These are phyloP conservation scores for Xylota sylvarum DNA, from an alignment of 2,888 invertebrate genomes.

Conservation along the genomic window DNA sequence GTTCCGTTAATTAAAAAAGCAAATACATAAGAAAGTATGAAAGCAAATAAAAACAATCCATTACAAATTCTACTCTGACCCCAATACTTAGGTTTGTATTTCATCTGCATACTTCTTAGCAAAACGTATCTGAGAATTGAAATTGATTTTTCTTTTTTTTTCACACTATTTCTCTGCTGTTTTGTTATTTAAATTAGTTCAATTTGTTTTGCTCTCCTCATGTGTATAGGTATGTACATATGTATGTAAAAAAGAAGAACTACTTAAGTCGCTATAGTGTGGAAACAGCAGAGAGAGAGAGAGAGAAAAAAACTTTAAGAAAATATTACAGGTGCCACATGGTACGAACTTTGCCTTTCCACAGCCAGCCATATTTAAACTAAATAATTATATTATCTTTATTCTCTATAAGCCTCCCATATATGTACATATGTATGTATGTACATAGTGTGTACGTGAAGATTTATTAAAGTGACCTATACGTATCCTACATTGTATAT, in stretches of 20 bases:
- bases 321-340: not conserved
- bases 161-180: not conserved
- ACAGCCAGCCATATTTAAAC: slow-evolving; percentile 17
- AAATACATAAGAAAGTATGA: slow-evolving; percentile 20
- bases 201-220: slow-evolving; percentile 24
- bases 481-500: not conserved
- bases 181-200: slow-evolving; percentile 43
- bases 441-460: slow-evolving; percentile 21
- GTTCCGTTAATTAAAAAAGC: slow-evolving; percentile 55
- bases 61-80: slow-evolving; percentile 37
- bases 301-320: not conserved
- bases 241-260: not conserved
- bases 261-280: not conserved
- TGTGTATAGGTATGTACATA: not conserved
- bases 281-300: too few relatives aligned
- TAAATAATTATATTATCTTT: slow-evolving; percentile 28
- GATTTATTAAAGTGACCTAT: slow-evolving; percentile 57
- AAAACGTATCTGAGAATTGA: slow-evolving; percentile 29
- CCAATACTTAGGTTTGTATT: slow-evolving; percentile 37
- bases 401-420: not conserved
- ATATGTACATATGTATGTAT: too few relatives aligned
- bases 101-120: slow-evolving; percentile 1
- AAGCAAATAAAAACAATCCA: slow-evolving; percentile 9
- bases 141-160: slow-evolving; percentile 49
- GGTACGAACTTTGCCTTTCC: slow-evolving; percentile 41